phyloP scores from a whole-genome alignment of 2,797 vertebrate genomes.

The Scarus forsteni region DNA sequence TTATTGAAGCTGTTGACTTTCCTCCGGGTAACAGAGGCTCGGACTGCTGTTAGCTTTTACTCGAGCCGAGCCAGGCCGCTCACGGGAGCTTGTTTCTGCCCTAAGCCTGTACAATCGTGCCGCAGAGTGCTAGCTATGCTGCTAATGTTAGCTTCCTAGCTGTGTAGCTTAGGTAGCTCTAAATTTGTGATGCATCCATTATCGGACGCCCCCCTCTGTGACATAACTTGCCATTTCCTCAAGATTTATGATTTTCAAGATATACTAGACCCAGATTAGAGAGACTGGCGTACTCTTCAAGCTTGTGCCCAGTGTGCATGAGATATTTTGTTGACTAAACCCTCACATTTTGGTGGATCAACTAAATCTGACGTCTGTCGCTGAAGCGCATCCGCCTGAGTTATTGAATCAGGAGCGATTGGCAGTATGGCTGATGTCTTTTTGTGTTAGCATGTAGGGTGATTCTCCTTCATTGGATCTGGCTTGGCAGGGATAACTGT shows the following conservation, averaged over 20 bases:
- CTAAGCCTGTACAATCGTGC: constrained; percentile 68
- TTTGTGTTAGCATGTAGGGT: constrained; percentile 22
- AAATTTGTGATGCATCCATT: constrained; percentile 53
- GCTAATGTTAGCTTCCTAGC: constrained; percentile 74
- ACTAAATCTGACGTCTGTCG: constrained; percentile 25
- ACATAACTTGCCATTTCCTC: not conserved
- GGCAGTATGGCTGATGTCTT: constrained; percentile 46
- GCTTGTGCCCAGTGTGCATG: too few species aligned
- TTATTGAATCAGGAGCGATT: constrained; percentile 46
- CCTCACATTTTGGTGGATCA: not conserved
- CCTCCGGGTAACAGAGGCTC: not conserved
- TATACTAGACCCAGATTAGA: rapidly evolving
- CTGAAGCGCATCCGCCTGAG: constrained; percentile 41
- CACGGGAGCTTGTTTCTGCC: constrained; percentile 13
- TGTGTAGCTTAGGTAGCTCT: constrained; percentile 58
- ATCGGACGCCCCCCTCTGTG: constrained; percentile 52
- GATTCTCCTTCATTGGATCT: constrained; percentile 16
- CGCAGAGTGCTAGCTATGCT: constrained; percentile 79
- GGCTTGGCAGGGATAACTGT: constrained; percentile 19
- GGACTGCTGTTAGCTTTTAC: not conserved
- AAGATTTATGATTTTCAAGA: too few species aligned
- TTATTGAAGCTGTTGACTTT: constrained; percentile 8
- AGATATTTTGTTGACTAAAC: not conserved
- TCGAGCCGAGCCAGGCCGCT: constrained; percentile 1
- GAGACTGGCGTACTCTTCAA: rapidly evolving